Evolutionary conservation across 2,113 vertebrate species (phyloP).

Genomic region (Sphaerodactylus townsendi): DNA sequence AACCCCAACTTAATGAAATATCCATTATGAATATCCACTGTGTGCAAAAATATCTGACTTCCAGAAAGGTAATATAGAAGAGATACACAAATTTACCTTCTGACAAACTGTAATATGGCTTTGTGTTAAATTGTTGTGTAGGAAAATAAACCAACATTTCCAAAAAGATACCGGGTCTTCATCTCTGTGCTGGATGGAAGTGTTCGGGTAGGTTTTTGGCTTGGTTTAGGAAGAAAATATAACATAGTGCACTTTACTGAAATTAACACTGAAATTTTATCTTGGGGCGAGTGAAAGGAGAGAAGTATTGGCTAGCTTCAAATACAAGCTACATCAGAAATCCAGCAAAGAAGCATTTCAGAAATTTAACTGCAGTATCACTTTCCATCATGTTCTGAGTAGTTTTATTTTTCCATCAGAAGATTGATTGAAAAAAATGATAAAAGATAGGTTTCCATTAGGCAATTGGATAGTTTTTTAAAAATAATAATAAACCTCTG

Average conservation of each 20-base stretch:
- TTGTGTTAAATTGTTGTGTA: constrained; percentile 52
- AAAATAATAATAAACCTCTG: not conserved
- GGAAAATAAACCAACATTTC: constrained; percentile 44
- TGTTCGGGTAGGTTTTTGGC: not conserved
- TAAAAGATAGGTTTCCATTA: not conserved
- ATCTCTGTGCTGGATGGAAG: constrained; percentile 34
- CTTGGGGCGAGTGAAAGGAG: not conserved
- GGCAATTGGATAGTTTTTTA: not conserved
- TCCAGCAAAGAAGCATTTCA: not conserved
- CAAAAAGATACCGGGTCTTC: constrained; percentile 27
- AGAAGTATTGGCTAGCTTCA: not conserved
- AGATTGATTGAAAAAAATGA: not conserved
- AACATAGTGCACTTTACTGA: constrained; percentile 43
- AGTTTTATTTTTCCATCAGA: not conserved
- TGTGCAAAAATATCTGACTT: constrained; percentile 75
- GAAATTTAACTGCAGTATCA: not conserved
- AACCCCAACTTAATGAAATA: constrained; percentile 66
- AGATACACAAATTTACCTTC: constrained; percentile 44
- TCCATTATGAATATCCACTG: constrained; percentile 62
- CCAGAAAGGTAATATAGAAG: constrained; percentile 50
- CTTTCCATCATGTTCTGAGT: not conserved
- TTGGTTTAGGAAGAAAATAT: constrained; percentile 45
- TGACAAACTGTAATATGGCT: constrained; percentile 73
- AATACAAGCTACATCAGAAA: not conserved
- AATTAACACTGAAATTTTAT: constrained; percentile 47